phyloP scores from a whole-genome alignment of 2,113 vertebrate genomes.

The Pangasianodon gigas region DNA sequence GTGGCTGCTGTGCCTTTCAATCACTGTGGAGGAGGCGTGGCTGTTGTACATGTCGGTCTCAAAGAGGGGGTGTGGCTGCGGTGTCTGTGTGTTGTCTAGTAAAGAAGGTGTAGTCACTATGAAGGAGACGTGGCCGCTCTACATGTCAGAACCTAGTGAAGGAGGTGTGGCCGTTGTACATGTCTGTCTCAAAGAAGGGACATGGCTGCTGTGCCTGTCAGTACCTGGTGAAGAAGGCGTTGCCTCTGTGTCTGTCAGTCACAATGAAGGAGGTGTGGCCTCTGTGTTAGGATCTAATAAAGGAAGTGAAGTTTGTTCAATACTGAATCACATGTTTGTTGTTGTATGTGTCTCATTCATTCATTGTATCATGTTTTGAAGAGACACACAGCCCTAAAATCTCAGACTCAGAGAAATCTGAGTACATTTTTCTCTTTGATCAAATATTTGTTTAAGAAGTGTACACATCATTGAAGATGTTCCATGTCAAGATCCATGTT shows the following conservation, averaged over 20 bases:
- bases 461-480: neutral
- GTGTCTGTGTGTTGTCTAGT: too few relatives aligned
- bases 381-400: neutral
- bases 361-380: neutral
- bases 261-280: neutral
- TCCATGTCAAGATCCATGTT: neutral
- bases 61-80: neutral
- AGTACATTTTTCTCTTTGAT: neutral
- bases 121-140: neutral
- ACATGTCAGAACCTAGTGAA: neutral
- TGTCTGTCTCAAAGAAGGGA: neutral
- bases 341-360: neutral
- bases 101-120: too few relatives aligned
- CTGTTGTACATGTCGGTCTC: neutral
- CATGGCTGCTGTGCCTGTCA: neutral
- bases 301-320: neutral
- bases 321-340: neutral
- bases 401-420: neutral
- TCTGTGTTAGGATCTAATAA: neutral
- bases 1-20: too few relatives aligned
- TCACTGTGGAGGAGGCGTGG: neutral
- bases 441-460: neutral
- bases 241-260: too few relatives aligned
- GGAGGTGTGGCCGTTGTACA: too few relatives aligned
- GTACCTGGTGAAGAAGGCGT: neutral